Evolutionary conservation across 1,140 invertebrate genomes (phyloP).

Genomic region (Drosophila biarmipes): DNA sequence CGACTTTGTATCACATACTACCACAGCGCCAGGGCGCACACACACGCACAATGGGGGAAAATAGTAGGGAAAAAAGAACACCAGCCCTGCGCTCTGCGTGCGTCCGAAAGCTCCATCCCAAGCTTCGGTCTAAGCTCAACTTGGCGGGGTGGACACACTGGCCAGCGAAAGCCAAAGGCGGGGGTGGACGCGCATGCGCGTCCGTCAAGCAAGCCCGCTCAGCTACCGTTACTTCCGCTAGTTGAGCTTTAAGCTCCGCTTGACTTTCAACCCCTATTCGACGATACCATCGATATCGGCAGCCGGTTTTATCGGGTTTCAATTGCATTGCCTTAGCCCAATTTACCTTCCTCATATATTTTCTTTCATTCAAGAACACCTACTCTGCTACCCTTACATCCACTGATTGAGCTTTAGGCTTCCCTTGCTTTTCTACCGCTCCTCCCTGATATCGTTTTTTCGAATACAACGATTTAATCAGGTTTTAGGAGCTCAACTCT

Average conservation of each 20-base stretch:
- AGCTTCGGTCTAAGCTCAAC: conserved; percentile 2
- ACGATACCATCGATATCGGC: background rate
- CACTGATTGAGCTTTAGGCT: too few relatives aligned
- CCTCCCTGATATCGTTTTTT: too few relatives aligned
- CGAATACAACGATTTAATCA: too few relatives aligned
- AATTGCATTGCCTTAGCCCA: too few relatives aligned
- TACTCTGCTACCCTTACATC: too few relatives aligned
- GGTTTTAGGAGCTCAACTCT: background rate
- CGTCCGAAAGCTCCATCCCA: conserved; percentile 17
- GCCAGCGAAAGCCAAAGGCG: background rate
- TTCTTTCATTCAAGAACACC: too few relatives aligned
- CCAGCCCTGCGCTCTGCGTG: conserved; percentile 43
- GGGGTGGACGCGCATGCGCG: background rate
- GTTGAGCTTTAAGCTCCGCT: conserved; percentile 7
- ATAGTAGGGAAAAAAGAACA: background rate
- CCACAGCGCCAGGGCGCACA: conserved; percentile 37
- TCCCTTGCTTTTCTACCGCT: too few relatives aligned
- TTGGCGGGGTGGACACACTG: conserved; percentile 8
- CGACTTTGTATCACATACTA: conserved; percentile 77
- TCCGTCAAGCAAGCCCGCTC: background rate
- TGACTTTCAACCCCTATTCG: background rate
- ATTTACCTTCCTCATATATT: too few relatives aligned
- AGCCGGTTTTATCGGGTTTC: background rate
- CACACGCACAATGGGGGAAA: conserved; percentile 6
- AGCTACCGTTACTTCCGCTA: background rate